Base-by-base conservation (phyloP, 2,113 vertebrate species). In the Ctenodactylus gundi region DNA sequence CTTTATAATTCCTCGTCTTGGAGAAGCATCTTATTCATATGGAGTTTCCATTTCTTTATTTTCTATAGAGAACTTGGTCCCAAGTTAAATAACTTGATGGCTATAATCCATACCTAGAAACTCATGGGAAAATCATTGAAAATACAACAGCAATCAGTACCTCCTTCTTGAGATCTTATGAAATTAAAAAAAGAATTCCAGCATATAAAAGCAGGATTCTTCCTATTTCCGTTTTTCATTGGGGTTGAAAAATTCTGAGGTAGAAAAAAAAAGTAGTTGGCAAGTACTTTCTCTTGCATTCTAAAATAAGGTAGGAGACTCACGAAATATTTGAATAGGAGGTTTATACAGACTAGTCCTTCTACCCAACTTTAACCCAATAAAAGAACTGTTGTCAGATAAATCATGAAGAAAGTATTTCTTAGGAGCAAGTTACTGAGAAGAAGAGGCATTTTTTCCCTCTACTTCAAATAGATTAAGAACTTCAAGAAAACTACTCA, bases 191-290 rank as follows among this genome's bases (percentile, higher is more conserved):
- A 62, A 53, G 57, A 68, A 1, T 21, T 51, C 6, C 41, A 68
- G 51, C 44, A 68, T 84, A 44, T 64, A 90, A 80, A 84, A 78
- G 53, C 75, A 9, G 15, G 41, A 72, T 83, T 91, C 51, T 94
- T 91, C 67, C 55, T 77, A 64, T 65, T 58, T 94, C 15, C 57
- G 4, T 89, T 95, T 94, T 92, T 65, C 20, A 18, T 20, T 83
- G 23, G 68, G 51, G 6, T 17, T 20, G 14, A n/a, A 78, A 87
- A 88, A 72, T 29, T 13, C 34, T 39, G 4, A 41, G 31, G 4
- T 5, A 65, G 10, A 21, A 46, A 65, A 55, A n/a, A 23, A 41
- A 25, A 70, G n/a, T 46, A 77, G n/a, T 46, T 76, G 13, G 58
- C 29, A 67, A 67, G 34, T 44, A 80, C 68, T 92, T 65, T 44